Conservation (phyloP, 2,888 invertebrate genomes). For the Eupithecia inturbata region DNA sequence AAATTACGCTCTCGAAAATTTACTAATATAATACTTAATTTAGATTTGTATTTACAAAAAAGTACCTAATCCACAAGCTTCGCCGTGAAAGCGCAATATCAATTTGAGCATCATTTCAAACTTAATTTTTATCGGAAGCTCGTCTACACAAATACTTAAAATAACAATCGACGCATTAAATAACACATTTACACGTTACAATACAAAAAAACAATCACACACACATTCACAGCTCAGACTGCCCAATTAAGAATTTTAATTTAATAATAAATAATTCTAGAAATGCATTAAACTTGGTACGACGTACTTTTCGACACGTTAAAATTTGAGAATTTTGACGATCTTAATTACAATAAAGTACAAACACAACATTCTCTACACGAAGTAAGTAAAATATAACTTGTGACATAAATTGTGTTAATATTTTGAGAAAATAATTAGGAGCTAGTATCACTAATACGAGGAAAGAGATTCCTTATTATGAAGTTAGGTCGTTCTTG, state of each 20-base stretch:
- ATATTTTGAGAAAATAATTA: constrained; percentile 78
- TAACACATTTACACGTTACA: constrained; percentile 79
- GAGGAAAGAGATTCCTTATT: constrained; percentile 80
- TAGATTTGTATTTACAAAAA: constrained; percentile 77
- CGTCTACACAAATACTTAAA: constrained; percentile 62
- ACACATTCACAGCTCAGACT: constrained; percentile 81
- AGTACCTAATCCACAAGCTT: constrained; percentile 72
- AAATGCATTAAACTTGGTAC: constrained; percentile 84
- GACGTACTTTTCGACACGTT: constrained; percentile 68
- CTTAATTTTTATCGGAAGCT: constrained; percentile 66
- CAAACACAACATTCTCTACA: constrained; percentile 80
- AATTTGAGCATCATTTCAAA: constrained; percentile 78
- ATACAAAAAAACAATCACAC: constrained; percentile 65
- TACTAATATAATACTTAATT: constrained; percentile 77
- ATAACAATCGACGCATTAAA: constrained; percentile 79
- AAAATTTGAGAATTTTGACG: constrained; percentile 69
- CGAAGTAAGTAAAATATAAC: constrained; percentile 71
- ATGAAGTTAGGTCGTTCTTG: constrained; percentile 64
- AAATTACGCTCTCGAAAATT: constrained; percentile 70
- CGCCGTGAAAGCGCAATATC: constrained; percentile 79
- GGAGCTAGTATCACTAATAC: constrained; percentile 84
- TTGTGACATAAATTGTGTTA: constrained; percentile 83
- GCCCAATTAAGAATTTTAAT: constrained; percentile 74
- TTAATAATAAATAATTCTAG: constrained; percentile 82
- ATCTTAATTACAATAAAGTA: constrained; percentile 77